A percentile compares a stretch with the other conserved stretches of the same genome.
Conservation (phyloP, 2,113 vertebrate genomes). For the Galeopterus variegatus region DNA sequence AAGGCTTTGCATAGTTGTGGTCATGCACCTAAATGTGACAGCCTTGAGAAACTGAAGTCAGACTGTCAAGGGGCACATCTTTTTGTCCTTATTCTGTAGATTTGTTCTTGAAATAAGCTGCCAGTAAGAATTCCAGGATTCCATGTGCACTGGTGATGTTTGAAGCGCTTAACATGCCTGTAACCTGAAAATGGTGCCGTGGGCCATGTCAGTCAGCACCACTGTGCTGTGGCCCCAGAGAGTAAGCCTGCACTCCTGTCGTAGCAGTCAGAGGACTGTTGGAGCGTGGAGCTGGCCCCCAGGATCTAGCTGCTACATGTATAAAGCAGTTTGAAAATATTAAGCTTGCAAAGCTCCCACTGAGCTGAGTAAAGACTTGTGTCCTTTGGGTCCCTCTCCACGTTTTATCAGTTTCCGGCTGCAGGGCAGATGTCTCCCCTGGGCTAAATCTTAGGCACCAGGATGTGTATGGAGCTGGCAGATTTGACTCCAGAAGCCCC, state of each 20-base stretch:
- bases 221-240: background rate
- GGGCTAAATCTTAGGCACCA: background rate
- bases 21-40: fast-evolving
- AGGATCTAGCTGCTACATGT: background rate
- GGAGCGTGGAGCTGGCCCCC: background rate
- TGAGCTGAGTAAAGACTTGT: background rate
- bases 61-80: background rate
- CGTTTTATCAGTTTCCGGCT: background rate
- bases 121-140: background rate
- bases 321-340: constrained; percentile 24
- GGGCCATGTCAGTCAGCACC: background rate
- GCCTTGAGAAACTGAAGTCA: background rate
- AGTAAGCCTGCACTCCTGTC: fast-evolving
- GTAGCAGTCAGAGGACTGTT: background rate
- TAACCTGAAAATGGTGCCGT: background rate
- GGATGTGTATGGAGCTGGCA: background rate
- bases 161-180: background rate
- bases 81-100: background rate
- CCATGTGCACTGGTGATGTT: too few species aligned
- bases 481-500: background rate
- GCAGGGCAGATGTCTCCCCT: background rate
- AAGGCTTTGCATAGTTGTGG: background rate
- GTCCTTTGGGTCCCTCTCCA: background rate
- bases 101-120: background rate
- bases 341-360: background rate